These are phyloP conservation scores for Eupeodes corollae DNA, from an alignment of 1,140 invertebrate genomes.

Conservation along the genomic window DNA sequence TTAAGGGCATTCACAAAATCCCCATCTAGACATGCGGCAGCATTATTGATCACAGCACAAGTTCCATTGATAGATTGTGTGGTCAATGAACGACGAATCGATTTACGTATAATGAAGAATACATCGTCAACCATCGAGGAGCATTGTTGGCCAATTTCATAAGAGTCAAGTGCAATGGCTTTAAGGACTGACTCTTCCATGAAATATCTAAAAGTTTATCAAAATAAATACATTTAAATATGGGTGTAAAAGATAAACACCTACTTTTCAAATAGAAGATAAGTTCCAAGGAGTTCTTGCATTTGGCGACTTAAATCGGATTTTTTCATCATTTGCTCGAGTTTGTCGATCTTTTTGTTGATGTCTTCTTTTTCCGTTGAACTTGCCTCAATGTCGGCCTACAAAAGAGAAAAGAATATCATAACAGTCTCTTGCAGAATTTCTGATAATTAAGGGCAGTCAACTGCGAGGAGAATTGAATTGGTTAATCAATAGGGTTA, in stretches of 20 bases:
- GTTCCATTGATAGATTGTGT: constrained; percentile 89
- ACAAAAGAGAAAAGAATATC: constrained; percentile 3
- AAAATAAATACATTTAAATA: not conserved
- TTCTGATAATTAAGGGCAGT: not conserved
- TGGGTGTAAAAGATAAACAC: not conserved
- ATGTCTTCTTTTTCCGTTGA: constrained; percentile 41
- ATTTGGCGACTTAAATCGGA: constrained; percentile 72
- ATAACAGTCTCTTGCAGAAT: not conserved
- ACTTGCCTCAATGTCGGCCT: constrained; percentile 58
- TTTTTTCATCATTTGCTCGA: constrained; percentile 60
- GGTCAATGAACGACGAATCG: constrained; percentile 76
- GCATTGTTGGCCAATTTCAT: constrained; percentile 57
- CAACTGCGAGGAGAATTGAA: too few species aligned
- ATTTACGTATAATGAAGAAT: constrained; percentile 96
- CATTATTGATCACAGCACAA: constrained; percentile 94
- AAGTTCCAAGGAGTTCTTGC: constrained; percentile 83
- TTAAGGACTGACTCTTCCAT: constrained; percentile 92
- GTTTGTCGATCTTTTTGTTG: constrained; percentile 44
- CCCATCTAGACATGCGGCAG: constrained; percentile 75
- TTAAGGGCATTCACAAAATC: constrained; percentile 71
- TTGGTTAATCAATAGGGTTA: too few species aligned
- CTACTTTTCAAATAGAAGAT: constrained; percentile 80
- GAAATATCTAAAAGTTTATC: constrained; percentile 55
- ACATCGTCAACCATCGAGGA: constrained; percentile 96
- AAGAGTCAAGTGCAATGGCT: constrained; percentile 76